Percentiles rank a stretch among this genome's conserved stretches.
Evolutionary conservation across 2,888 invertebrate species (phyloP).

Genomic region (Endotricha flammealis): DNA sequence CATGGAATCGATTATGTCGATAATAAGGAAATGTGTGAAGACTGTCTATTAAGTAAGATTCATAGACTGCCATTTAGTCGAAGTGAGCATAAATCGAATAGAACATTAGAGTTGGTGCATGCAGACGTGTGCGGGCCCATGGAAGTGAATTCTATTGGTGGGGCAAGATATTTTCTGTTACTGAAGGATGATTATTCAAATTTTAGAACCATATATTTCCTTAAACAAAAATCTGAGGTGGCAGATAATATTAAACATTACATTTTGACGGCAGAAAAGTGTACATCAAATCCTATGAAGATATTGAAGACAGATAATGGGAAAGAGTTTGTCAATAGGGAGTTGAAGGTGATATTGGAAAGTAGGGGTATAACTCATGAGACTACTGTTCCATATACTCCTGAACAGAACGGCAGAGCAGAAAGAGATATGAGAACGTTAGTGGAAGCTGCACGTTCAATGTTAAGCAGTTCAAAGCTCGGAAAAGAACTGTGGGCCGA

Average conservation of each 20-base stretch:
- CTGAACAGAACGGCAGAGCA: slow-evolving; percentile 12
- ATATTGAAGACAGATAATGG: not conserved
- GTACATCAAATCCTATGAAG: not conserved
- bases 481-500: slow-evolving; percentile 4
- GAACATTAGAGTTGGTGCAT: slow-evolving; percentile 8
- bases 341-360: not conserved
- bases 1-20: slow-evolving; percentile 1
- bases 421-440: slow-evolving; percentile 13
- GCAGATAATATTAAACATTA: too few species aligned
- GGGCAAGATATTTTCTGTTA: slow-evolving; percentile 9
- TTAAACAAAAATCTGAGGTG: too few species aligned
- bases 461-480: slow-evolving; percentile 10
- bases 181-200: slow-evolving; percentile 12
- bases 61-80: slow-evolving; percentile 5
- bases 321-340: not conserved
- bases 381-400: slow-evolving; percentile 5
- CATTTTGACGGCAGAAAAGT: not conserved
- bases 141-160: slow-evolving; percentile 9
- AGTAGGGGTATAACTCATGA: not conserved
- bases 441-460: slow-evolving; percentile 12
- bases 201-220: not conserved
- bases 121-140: slow-evolving; percentile 13
- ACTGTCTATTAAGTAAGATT: slow-evolving; percentile 4
- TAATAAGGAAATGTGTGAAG: not conserved
- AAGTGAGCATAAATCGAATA: slow-evolving; percentile 1